phyloP scores from a whole-genome alignment of 2,113 vertebrate species.

The Alouatta palliata region DNA sequence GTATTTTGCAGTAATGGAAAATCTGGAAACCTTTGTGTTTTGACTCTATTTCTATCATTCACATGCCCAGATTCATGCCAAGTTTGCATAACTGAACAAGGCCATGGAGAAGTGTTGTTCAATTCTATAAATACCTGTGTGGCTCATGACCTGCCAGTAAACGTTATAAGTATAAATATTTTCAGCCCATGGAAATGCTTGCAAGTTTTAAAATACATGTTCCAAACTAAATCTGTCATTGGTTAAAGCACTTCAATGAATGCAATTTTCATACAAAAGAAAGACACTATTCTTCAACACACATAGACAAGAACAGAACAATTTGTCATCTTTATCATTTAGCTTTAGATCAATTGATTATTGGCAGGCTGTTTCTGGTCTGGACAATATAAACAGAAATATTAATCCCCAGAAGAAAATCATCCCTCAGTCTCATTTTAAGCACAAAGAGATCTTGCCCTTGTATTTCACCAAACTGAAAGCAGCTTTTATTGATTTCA shows the following conservation, averaged over 20 bases:
- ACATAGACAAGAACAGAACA: background rate
- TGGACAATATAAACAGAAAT: conserved; percentile 68
- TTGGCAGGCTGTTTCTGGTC: background rate
- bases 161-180: conserved; percentile 50
- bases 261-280: conserved; percentile 50
- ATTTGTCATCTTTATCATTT: conserved; percentile 36
- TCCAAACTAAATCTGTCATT: conserved; percentile 38
- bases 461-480: conserved; percentile 61
- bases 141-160: background rate
- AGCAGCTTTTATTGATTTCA: conserved; percentile 62
- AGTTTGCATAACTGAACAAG: background rate
- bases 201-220: conserved; percentile 32
- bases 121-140: conserved; percentile 26
- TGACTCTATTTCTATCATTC: conserved; percentile 19
- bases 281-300: conserved; percentile 27
- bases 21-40: background rate
- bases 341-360: conserved; percentile 57
- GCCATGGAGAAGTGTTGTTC: background rate
- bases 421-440: conserved; percentile 13
- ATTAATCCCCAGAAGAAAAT: conserved; percentile 49
- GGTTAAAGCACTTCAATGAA: conserved; percentile 51
- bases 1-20: conserved; percentile 30
- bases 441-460: conserved; percentile 51
- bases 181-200: conserved; percentile 36
- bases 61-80: background rate